These are phyloP conservation scores for Megalops atlanticus DNA, from an alignment of 2,113 vertebrate species.

Conservation along the genomic window DNA sequence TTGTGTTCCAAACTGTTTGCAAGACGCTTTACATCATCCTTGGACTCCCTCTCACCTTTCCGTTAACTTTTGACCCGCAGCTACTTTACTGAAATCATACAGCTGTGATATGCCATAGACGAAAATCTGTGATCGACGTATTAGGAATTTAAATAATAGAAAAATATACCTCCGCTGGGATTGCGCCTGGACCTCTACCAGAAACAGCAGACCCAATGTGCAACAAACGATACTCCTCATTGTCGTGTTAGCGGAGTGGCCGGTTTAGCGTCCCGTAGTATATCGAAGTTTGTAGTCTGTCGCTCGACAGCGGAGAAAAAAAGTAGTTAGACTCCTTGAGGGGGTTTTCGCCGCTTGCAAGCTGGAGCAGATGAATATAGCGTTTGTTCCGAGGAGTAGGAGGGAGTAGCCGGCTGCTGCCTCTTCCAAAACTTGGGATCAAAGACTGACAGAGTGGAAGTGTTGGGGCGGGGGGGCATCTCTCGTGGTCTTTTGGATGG, in stretches of 20 bases:
- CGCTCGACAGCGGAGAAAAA: conserved; percentile 45
- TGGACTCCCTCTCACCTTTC: no score
- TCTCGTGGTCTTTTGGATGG: conserved; percentile 18
- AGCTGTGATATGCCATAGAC: no score
- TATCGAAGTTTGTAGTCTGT: conserved; percentile 52
- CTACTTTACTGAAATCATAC: no score
- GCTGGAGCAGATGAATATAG: conserved; percentile 75
- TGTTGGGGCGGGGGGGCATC: conserved; percentile 33
- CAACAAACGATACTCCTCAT: conserved; percentile 69
- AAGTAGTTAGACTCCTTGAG: conserved; percentile 55
- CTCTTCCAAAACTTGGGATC: conserved; percentile 38
- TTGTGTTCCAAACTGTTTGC: no score
- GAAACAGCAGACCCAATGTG: conserved; percentile 66
- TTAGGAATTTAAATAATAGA: conserved; percentile 17
- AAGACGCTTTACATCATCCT: no score
- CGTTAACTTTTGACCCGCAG: no score
- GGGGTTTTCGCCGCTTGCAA: conserved; percentile 60
- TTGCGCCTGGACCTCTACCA: conserved; percentile 59
- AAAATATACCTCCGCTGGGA: conserved; percentile 69
- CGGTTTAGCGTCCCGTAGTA: conserved; percentile 50
- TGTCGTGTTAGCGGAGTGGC: conserved; percentile 45
- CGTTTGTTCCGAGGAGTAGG: conserved; percentile 77
- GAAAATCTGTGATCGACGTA: no score
- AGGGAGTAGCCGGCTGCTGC: conserved; percentile 63
- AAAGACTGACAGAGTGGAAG: conserved; percentile 36